phyloP scores from a whole-genome alignment of 2,797 vertebrate genomes.

The Enteromius trimaculatus region DNA sequence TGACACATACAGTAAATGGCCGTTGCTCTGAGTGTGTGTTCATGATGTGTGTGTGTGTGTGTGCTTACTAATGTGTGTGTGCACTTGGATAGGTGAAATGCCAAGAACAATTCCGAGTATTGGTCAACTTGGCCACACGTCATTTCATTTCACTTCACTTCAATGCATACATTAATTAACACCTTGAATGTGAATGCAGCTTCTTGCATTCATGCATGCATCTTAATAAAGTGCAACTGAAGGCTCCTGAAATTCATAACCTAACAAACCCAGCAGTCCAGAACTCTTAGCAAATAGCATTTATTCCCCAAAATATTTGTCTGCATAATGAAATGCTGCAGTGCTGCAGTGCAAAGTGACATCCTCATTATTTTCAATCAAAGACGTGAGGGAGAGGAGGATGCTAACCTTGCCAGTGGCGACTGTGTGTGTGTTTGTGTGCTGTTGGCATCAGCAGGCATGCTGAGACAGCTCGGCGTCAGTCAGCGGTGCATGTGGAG shows the following conservation, averaged over 20 bases:
- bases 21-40: too few relatives aligned
- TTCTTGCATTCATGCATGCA: not conserved
- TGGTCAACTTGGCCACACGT: too few relatives aligned
- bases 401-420: slow-evolving; percentile 75
- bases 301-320: slow-evolving; percentile 14
- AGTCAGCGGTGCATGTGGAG: slow-evolving; percentile 13
- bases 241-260: not conserved
- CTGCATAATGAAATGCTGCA: slow-evolving; percentile 12
- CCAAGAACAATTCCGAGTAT: too few relatives aligned
- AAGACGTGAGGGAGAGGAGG: slow-evolving; percentile 62
- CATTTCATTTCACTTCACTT: too few relatives aligned
- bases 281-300: slow-evolving; percentile 17
- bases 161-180: too few relatives aligned
- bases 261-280: not conserved
- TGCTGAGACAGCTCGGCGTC: slow-evolving; percentile 48
- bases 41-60: too few relatives aligned
- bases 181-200: not conserved
- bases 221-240: not conserved
- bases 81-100: too few relatives aligned
- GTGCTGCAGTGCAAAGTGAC: slow-evolving; percentile 55
- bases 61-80: too few relatives aligned
- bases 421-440: slow-evolving; percentile 20
- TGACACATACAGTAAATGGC: too few relatives aligned
- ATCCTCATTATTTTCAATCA: slow-evolving; percentile 72
- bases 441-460: slow-evolving; percentile 30